These are phyloP conservation scores for Elephas maximus DNA, from an alignment of 2,113 vertebrate species.

Conservation along the genomic window DNA sequence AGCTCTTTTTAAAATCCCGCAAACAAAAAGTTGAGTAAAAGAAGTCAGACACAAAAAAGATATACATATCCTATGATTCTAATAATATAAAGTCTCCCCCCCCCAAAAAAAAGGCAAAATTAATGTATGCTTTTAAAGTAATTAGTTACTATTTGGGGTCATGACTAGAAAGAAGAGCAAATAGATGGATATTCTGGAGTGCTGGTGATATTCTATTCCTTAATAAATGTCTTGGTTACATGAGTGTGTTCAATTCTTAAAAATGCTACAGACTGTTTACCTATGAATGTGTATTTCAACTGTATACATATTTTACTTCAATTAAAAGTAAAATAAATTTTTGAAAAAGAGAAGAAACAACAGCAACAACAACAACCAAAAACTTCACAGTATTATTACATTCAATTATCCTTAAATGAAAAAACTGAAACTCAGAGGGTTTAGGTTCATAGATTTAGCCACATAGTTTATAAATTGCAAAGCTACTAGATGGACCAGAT, in stretches of 20 bases:
- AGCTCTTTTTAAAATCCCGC: no score
- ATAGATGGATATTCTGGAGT: no score
- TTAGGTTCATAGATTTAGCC: not conserved
- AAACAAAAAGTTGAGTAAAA: not conserved
- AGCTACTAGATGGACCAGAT: not conserved
- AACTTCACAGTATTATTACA: not conserved
- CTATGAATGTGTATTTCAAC: not conserved
- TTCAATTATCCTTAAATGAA: not conserved
- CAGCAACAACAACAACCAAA: not conserved
- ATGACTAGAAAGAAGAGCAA: not conserved
- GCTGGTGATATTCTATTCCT: not conserved
- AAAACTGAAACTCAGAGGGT: not conserved
- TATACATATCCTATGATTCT: rapidly evolving
- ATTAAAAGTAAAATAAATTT: not conserved
- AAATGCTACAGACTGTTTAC: not conserved
- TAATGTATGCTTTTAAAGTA: not conserved
- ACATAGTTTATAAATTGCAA: not conserved
- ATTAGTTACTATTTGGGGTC: not conserved
- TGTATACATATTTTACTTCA: not conserved
- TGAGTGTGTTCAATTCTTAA: not conserved
- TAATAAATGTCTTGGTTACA: not conserved
- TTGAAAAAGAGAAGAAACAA: not conserved
- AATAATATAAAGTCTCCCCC: not conserved
- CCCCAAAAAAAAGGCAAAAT: not conserved
- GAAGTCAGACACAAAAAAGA: not conserved